Evolutionary conservation across 2,888 invertebrate species (phyloP).

Genomic region (Cactoblastis cactorum): DNA sequence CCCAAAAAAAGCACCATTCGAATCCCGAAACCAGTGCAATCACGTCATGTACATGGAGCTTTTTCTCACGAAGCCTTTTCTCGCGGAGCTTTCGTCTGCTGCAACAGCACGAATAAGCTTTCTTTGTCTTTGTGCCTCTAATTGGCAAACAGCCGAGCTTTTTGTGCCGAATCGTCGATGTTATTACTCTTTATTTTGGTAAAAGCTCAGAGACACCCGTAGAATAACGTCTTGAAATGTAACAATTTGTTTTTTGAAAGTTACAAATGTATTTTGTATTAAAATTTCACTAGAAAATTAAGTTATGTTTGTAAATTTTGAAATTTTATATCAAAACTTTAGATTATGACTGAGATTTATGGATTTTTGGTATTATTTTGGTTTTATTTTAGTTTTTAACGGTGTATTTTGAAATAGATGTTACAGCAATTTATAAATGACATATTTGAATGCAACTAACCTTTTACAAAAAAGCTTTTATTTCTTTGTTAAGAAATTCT

Average conservation of each 20-base stretch:
- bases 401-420: too few relatives aligned
- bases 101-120: constrained; percentile 5
- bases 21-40: neutral
- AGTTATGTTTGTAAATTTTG: too few relatives aligned
- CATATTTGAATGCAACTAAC: too few relatives aligned
- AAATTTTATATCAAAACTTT: too few relatives aligned
- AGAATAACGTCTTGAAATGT: neutral
- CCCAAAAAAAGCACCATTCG: neutral
- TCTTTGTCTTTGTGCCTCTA: constrained; percentile 8
- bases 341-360: too few relatives aligned
- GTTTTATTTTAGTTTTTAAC: too few relatives aligned
- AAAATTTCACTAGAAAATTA: too few relatives aligned
- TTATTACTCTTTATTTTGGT: neutral
- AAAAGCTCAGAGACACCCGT: neutral
- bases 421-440: too few relatives aligned
- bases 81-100: constrained; percentile 2
- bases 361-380: too few relatives aligned
- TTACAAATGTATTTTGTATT: neutral
- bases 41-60: neutral
- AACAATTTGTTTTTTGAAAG: neutral
- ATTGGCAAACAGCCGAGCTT: constrained; percentile 8
- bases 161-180: constrained; percentile 3
- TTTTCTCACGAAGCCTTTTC: neutral
- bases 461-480: too few relatives aligned
- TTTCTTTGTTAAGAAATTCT: too few relatives aligned